Evolutionary conservation across 2,797 vertebrate species (phyloP).

Genomic region (Melanotaenia boesemani): DNA sequence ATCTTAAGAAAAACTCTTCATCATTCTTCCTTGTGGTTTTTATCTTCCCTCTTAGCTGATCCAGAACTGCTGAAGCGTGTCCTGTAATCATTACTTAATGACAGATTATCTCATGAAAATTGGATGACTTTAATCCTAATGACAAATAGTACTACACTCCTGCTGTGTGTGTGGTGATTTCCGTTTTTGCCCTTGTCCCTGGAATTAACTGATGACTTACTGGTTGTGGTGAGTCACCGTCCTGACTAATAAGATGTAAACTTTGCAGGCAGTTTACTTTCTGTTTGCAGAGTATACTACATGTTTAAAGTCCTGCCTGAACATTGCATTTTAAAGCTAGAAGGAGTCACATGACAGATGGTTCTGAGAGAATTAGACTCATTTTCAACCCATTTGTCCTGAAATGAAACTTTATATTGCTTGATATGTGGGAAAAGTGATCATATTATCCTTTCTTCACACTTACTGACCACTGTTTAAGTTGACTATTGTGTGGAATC

Average conservation of each 20-base stretch:
- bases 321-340: constrained; percentile 4
- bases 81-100: constrained; percentile 65
- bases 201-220: constrained; percentile 3
- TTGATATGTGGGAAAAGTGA: constrained; percentile 21
- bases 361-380: not conserved
- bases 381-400: not conserved
- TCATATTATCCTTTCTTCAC: constrained; percentile 12
- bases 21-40: constrained; percentile 27
- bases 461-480: constrained; percentile 4
- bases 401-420: not conserved
- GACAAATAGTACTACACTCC: constrained; percentile 55
- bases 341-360: not conserved
- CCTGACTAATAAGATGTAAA: constrained; percentile 24
- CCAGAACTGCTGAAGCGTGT: constrained; percentile 47
- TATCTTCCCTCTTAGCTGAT: constrained; percentile 42
- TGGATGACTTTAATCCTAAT: constrained; percentile 71
- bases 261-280: constrained; percentile 13
- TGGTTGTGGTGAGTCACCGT: constrained; percentile 29
- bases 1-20: constrained; percentile 13
- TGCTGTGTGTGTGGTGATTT: constrained; percentile 31
- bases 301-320: constrained; percentile 1
- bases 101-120: constrained; percentile 67
- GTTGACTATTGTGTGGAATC: constrained; percentile 32
- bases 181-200: constrained; percentile 24
- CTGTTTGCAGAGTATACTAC: not conserved